Evolutionary conservation across 2,797 vertebrate genomes (phyloP), one percentile per base, ranked within the genome.

Genomic region (Bradypus variegatus): DNA sequence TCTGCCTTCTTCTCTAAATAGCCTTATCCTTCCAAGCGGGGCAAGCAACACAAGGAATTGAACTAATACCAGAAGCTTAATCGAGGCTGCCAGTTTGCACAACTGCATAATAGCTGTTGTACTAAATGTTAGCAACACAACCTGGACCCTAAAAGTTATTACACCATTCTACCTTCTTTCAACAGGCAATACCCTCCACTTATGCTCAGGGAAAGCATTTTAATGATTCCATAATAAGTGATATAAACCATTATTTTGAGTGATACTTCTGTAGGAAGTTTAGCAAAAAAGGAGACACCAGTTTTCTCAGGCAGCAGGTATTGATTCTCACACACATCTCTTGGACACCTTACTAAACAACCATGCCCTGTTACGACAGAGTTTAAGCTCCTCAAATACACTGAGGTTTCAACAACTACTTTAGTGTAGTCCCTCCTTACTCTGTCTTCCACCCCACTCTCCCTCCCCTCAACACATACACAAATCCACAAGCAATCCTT

Each of bases 401-500:
- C 33, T 62, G 18, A 38, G 27, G 5, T 88, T 90, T 80, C 85
- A 79, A 60, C 33, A 70, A 58, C 36, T 29, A 10, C 23, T 73
- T 73, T 88, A 45, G 6, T 65, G 48, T 62, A 23, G 89, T 58
- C 6, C 48, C 53, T 76, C 36, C n/a, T 84, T 21, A 60, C 13
- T 65, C 33, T n/a, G 50, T 77, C 29, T 76, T 81, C 67, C 73
- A 73, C n/a, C 18, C 45, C 19, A 69, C 38, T 29, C 92, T 72
- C 29, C 31, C 65, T 91, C 62, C 82, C 55, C 48, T 82, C 25
- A 89, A 60, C 36, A 78, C 45, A 82, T 18, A 64, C 36, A 82
- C 45, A 80, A 87, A 75, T 88, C 23, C 91, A 93, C 14, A 75
- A 85, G n/a, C 70, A 95, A 82, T 93, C 70, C 48, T 92, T 86